Evolutionary conservation across 2,113 vertebrate genomes (phyloP).

Genomic region (Rhinopomastus cyanomelas): DNA sequence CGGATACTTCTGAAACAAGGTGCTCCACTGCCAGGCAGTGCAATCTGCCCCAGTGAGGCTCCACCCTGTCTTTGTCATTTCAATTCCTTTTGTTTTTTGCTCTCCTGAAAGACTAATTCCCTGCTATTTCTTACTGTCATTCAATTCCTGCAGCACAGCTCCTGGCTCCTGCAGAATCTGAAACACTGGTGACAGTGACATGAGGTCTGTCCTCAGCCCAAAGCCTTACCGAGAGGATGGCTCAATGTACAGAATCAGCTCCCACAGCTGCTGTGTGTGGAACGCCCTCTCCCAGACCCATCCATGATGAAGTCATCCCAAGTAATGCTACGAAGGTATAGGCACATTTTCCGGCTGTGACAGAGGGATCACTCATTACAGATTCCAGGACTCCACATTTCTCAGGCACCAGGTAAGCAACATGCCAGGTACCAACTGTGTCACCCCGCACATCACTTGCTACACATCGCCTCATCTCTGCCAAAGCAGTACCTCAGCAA

Average conservation of each 20-base stretch:
- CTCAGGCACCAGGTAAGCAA: background rate
- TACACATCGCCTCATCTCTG: background rate
- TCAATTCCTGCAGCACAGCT: background rate
- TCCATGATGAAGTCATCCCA: background rate
- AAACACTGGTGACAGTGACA: background rate
- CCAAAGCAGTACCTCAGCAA: background rate
- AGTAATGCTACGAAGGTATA: background rate
- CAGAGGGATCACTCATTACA: background rate
- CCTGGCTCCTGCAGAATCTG: background rate
- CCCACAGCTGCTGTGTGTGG: rapidly evolving
- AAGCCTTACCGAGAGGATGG: background rate
- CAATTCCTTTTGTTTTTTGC: background rate
- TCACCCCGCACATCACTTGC: background rate
- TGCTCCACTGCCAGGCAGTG: background rate
- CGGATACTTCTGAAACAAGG: background rate
- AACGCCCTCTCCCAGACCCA: background rate
- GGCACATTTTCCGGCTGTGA: background rate
- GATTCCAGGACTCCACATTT: background rate
- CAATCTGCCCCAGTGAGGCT: background rate
- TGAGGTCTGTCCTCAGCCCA: background rate
- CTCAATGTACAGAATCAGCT: background rate
- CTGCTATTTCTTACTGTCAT: background rate
- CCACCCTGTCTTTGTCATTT: background rate
- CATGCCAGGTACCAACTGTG: background rate
- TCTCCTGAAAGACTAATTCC: background rate